Base-by-base conservation (phyloP, 2,113 vertebrate genomes). In the Paralichthys olivaceus region DNA sequence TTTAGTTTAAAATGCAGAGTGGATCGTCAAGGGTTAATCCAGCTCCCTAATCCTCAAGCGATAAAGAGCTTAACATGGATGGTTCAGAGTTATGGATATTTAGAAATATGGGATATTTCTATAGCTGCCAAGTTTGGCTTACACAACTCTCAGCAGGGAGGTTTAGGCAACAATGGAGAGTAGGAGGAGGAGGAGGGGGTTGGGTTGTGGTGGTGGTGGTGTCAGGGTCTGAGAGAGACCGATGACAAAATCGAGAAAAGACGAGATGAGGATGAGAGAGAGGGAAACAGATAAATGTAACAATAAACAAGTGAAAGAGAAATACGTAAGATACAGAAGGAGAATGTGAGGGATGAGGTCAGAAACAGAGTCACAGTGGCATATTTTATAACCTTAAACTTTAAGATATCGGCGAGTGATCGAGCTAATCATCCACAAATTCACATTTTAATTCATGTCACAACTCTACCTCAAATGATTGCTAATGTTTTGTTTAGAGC, bases 31-130 rank as follows among this genome's bases (percentile, higher is more conserved):
- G 82, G 82, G 87, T 91, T 89, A 91, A 85, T 80, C 59, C 53
- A 51, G 22, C 68, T 70, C 59, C 22, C n/a, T 85, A 91, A 91
- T 90, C 87, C 88, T 69, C 51, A 40, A 1, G 72, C 51, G 60
- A 84, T 90, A 87, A 88, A 87, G 77, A 80, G 81, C 85, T 88
- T 85, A 87, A 72, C 85, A 83, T 37, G 71, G 77, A 71, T 74
- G 74, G 66, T 69, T 77, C 9, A 12, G 71, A 80, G 67, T 84
- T 87, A 78, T 65, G 70, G 63, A 84, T 89, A 83, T 90, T 85
- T 75, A 78, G 81, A 85, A 90, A 84, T 84, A 78, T 75, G 66
- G 59, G 37, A 70, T 74, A 73, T 81, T 79, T 83, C 67, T 77
- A 63, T 75, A 68, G 80, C 79, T 78, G 77, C 80, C 71, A 66